Conservation (phyloP, 2,113 vertebrate species). For the Mastomys coucha region DNA sequence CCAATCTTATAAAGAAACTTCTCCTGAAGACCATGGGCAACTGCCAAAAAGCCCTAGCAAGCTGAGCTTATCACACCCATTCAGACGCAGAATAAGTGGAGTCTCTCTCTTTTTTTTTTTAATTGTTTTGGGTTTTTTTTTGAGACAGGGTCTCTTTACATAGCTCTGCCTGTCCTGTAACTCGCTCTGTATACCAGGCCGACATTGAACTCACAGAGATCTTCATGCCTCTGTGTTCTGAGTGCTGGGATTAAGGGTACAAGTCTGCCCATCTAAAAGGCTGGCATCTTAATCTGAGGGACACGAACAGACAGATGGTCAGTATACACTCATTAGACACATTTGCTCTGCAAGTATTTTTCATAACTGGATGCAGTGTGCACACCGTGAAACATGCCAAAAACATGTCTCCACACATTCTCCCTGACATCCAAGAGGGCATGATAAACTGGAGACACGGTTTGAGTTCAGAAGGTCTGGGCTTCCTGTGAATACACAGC, state of each 20-base stretch:
- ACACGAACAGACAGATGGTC: not conserved
- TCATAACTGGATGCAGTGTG: not conserved
- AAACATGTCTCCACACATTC: not conserved
- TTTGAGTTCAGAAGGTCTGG: not conserved
- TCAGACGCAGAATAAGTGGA: not conserved
- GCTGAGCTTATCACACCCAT: not conserved
- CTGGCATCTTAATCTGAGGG: not conserved
- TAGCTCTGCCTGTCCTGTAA: not conserved
- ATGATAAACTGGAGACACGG: not conserved
- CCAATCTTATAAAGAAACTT: not conserved
- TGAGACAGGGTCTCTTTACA: not conserved
- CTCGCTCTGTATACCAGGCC: not conserved
- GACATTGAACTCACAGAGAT: not conserved
- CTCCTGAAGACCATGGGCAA: not conserved
- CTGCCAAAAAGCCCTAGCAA: not conserved
- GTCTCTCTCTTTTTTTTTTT: not conserved
- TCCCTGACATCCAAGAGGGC: not conserved
- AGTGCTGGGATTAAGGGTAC: not conserved
- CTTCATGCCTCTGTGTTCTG: not conserved
- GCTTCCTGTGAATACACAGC: not conserved
- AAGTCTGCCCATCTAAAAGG: not conserved
- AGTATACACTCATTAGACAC: not conserved
- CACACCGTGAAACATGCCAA: not conserved
- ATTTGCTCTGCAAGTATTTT: not conserved
- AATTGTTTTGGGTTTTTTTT: not conserved